These are phyloP conservation scores for Myopa testacea DNA, from an alignment of 2,888 invertebrate species.

Conservation along the genomic window DNA sequence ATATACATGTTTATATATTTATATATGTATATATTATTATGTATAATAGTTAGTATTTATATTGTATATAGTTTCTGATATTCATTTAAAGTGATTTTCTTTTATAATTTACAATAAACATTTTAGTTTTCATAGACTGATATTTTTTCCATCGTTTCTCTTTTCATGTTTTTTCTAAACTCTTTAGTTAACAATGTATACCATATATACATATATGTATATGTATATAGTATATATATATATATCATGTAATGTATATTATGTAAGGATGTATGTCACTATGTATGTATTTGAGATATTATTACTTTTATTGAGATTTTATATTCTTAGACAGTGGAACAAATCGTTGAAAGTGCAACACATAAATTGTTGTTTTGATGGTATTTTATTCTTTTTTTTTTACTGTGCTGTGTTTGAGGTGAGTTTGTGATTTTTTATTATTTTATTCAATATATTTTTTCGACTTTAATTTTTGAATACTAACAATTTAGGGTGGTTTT, in stretches of 20 bases:
- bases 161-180: background rate
- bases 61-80: background rate
- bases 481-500: background rate
- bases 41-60: constrained; percentile 17
- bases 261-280: too few relatives aligned
- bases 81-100: background rate
- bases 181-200: background rate
- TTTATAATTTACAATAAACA: constrained; percentile 28
- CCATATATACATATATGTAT: background rate
- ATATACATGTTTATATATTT: background rate
- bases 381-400: constrained; percentile 13
- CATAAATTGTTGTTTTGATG: too few relatives aligned
- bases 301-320: too few relatives aligned
- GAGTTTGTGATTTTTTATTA: background rate
- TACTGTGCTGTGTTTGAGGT: background rate
- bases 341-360: too few relatives aligned
- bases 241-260: too few relatives aligned
- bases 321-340: too few relatives aligned
- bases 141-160: background rate
- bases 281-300: too few relatives aligned
- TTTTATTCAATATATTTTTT: background rate
- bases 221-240: background rate
- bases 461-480: background rate
- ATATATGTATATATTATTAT: constrained; percentile 19
- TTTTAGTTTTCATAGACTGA: background rate